A percentile compares a stretch with the other conserved stretches of the same genome.
phyloP scores from a whole-genome alignment of 37 sponge, comb jelly and placozoan species.

The Ephydatia muelleri region DNA sequence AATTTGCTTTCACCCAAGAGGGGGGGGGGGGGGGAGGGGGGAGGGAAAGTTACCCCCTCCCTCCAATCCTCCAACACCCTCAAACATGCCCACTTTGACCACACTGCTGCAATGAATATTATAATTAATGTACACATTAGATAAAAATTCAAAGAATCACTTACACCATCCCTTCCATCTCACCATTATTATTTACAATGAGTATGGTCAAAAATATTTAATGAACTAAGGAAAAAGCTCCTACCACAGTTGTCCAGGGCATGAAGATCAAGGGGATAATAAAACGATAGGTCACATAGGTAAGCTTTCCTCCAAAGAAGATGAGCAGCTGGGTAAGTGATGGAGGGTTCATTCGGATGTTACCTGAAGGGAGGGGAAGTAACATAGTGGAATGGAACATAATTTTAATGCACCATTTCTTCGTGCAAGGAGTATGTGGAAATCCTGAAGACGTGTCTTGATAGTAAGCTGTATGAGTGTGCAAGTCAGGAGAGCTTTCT shows the following conservation, averaged over 20 bases:
- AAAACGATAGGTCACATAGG: constrained; percentile 61
- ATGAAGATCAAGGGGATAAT: constrained; percentile 74
- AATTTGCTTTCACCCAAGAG: no score
- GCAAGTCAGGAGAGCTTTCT: neutral
- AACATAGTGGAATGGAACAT: neutral
- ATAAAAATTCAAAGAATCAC: no score
- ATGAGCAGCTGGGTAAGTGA: constrained; percentile 57
- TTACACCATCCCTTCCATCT: neutral
- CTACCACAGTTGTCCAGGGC: constrained; percentile 67
- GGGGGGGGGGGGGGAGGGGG: no score
- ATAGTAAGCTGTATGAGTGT: neutral
- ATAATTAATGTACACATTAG: no score
- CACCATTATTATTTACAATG: neutral
- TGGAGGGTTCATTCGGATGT: constrained; percentile 73
- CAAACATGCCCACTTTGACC: no score
- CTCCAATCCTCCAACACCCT: no score
- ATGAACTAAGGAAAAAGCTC: neutral
- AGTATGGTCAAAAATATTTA: neutral
- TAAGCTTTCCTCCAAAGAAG: constrained; percentile 77
- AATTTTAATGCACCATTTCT: constrained; percentile 59
- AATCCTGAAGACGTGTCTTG: neutral
- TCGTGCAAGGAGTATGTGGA: constrained; percentile 36
- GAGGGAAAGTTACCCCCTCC: no score
- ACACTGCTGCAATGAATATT: no score
- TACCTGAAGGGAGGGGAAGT: constrained; percentile 46